These are phyloP conservation scores for Patagioenas fasciata DNA, from an alignment of 2,113 vertebrate species.

Conservation along the genomic window DNA sequence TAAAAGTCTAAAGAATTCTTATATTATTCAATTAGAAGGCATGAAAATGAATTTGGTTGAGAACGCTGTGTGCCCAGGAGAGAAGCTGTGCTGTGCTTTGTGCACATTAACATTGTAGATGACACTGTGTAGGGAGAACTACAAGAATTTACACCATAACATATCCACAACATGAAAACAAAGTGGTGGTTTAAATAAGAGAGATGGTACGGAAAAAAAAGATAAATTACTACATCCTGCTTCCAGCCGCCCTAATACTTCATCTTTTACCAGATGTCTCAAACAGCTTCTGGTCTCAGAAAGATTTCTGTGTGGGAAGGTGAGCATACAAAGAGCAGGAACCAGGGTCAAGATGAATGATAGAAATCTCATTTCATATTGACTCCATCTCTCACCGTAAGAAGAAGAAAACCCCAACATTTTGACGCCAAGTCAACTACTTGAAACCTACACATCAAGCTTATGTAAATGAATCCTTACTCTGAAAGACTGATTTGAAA, in stretches of 20 bases:
- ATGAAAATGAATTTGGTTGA: constrained; percentile 62
- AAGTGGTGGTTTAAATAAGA: constrained; percentile 19
- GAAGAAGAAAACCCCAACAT: neutral
- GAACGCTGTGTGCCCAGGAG: constrained; percentile 42
- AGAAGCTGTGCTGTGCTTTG: constrained; percentile 53
- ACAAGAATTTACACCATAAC: neutral
- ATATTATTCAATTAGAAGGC: constrained; percentile 57
- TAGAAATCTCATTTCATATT: neutral
- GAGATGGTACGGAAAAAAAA: neutral
- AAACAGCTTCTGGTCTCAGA: neutral
- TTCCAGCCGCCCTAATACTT: constrained; percentile 4
- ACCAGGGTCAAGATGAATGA: neutral
- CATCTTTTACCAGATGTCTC: neutral
- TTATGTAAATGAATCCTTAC: neutral
- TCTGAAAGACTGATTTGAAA: neutral
- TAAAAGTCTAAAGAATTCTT: constrained; percentile 27
- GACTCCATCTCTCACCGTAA: neutral
- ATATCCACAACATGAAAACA: constrained; percentile 49
- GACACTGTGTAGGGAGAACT: neutral
- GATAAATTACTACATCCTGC: neutral
- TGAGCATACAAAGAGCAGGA: neutral
- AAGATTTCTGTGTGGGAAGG: neutral
- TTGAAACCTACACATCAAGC: neutral
- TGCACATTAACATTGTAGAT: constrained; percentile 54
- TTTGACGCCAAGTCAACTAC: neutral